Conservation (phyloP, 1,140 invertebrate species). For the Portunus trituberculatus region DNA sequence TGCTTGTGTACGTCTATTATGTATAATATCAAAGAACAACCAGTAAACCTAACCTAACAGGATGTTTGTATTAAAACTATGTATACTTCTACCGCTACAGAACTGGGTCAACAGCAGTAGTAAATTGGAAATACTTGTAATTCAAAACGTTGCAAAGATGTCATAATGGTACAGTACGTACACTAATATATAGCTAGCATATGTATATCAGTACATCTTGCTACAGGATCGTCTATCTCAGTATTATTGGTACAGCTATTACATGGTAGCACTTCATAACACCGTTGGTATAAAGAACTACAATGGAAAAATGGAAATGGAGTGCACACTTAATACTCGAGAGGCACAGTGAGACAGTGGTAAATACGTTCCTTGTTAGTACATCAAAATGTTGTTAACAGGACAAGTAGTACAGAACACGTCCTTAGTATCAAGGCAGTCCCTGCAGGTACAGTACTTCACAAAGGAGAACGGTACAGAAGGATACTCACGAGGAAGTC, state of each 20-base stretch:
- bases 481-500: background rate
- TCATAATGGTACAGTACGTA: background rate
- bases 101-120: background rate
- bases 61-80: background rate
- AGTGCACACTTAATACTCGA: background rate
- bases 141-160: background rate
- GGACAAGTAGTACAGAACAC: background rate
- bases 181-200: background rate
- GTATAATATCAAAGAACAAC: constrained; percentile 23
- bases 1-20: background rate
- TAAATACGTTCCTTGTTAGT: background rate
- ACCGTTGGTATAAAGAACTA: background rate
- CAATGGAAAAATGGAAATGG: constrained; percentile 5
- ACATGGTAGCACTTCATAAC: background rate
- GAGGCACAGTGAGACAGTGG: constrained; percentile 1
- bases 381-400: constrained; percentile 2
- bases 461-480: background rate
- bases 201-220: background rate
- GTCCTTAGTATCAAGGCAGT: background rate
- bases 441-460: background rate
- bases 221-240: background rate
- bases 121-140: background rate
- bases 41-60: background rate
- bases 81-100: background rate
- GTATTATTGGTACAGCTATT: background rate